phyloP scores from a whole-genome alignment of 2,888 invertebrate species.

The Hymenopus coronatus region DNA sequence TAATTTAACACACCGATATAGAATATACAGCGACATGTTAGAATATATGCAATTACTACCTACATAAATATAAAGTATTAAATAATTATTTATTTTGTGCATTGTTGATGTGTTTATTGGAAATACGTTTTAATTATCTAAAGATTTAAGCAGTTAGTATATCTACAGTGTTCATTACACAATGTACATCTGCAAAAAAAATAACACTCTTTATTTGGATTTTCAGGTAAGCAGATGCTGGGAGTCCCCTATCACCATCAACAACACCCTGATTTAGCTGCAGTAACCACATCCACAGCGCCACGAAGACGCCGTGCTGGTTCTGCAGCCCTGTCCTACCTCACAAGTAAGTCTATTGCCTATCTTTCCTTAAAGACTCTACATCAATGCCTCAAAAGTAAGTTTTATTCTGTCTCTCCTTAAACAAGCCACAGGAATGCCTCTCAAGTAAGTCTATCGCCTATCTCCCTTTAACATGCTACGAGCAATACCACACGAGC shows the following conservation, averaged over 20 bases:
- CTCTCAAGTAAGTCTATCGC: not conserved
- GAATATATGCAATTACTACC: no score
- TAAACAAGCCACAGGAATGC: not conserved
- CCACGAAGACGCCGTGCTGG: not conserved
- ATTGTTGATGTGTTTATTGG: no score
- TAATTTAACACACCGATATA: no score
- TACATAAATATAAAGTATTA: no score
- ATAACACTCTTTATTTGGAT: not conserved
- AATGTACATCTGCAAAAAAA: no score
- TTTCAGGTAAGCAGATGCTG: not conserved
- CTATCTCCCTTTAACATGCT: not conserved
- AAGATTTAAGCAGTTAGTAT: no score
- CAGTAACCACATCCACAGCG: not conserved
- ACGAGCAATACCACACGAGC: no score
- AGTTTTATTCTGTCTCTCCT: not conserved
- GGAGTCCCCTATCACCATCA: not conserved
- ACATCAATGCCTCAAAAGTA: not conserved
- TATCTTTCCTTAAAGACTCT: not conserved
- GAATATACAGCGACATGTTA: no score
- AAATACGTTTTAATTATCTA: no score
- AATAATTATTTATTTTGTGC: no score
- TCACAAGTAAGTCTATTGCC: not conserved
- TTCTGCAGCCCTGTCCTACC: not conserved
- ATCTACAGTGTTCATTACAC: no score
- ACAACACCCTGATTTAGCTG: not conserved